Percentiles rank a stretch among this genome's conserved stretches.
Evolutionary conservation across 2,797 vertebrate species (phyloP).

Genomic region (Myoxocephalus aenaeus): DNA sequence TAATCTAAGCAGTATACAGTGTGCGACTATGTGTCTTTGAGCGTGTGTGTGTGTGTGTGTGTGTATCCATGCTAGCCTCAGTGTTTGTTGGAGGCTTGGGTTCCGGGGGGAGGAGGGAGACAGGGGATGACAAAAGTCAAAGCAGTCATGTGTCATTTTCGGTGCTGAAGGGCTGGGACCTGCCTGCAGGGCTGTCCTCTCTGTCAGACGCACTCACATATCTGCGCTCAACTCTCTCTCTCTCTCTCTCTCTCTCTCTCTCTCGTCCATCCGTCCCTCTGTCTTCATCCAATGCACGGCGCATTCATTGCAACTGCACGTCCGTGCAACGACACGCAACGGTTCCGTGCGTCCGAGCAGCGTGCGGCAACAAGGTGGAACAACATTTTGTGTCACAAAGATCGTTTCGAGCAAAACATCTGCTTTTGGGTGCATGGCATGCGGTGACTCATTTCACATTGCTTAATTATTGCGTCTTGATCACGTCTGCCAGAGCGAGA

Average conservation of each 20-base stretch:
- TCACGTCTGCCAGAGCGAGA: constrained; percentile 30
- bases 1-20: constrained; percentile 87
- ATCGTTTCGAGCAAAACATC: constrained; percentile 43
- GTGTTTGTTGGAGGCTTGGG: constrained; percentile 79
- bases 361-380: constrained; percentile 36
- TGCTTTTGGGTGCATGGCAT: constrained; percentile 28
- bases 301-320: constrained; percentile 51
- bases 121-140: constrained; percentile 85
- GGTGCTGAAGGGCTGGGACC: constrained; percentile 83
- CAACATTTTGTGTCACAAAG: constrained; percentile 9
- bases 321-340: constrained; percentile 32
- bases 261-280: constrained; percentile 56
- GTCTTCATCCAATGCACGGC: constrained; percentile 60
- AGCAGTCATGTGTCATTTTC: constrained; percentile 86
- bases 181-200: constrained; percentile 83
- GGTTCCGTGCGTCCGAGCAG: constrained; percentile 10
- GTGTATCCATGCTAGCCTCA: constrained; percentile 63
- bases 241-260: constrained; percentile 64
- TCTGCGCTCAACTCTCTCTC: constrained; percentile 78
- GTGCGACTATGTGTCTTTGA: constrained; percentile 74
- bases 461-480: constrained; percentile 41
- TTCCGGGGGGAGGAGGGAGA: constrained; percentile 73
- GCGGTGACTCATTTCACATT: constrained; percentile 40
- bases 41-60: constrained; percentile 42
- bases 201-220: constrained; percentile 85